These are phyloP conservation scores for Cynocephalus volans DNA, from an alignment of 2,113 vertebrate genomes.

Conservation along the genomic window DNA sequence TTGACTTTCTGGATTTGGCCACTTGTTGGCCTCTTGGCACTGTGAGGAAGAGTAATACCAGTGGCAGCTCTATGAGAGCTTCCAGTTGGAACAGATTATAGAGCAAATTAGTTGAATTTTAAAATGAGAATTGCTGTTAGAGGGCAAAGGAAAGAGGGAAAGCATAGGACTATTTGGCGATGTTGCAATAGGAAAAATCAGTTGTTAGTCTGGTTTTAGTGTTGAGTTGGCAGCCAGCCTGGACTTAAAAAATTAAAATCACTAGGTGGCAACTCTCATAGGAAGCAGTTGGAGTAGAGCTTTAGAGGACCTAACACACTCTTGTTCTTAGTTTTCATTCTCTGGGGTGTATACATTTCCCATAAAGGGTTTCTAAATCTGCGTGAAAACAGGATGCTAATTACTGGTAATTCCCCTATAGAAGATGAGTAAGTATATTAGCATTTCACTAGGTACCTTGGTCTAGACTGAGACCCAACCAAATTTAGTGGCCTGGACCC, in stretches of 20 bases:
- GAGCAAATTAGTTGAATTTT: constrained; percentile 70
- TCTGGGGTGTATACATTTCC: constrained; percentile 61
- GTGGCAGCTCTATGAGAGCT: constrained; percentile 17
- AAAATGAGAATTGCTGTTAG: constrained; percentile 74
- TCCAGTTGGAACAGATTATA: background rate
- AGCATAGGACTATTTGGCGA: constrained; percentile 67
- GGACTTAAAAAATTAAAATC: constrained; percentile 80
- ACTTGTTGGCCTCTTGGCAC: constrained; percentile 51
- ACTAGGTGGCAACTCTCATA: constrained; percentile 77
- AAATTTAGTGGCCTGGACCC: background rate
- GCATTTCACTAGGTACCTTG: background rate
- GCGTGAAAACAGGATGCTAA: constrained; percentile 35
- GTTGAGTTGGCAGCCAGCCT: constrained; percentile 80
- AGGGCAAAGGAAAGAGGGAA: constrained; percentile 72
- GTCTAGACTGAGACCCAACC: background rate
- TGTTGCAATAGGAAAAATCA: constrained; percentile 83
- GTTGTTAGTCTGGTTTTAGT: constrained; percentile 74
- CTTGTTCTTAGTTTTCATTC: constrained; percentile 59
- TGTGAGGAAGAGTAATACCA: background rate
- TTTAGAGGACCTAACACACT: constrained; percentile 41
- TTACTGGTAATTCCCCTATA: constrained; percentile 46
- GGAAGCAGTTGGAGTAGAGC: constrained; percentile 62
- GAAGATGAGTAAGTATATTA: background rate
- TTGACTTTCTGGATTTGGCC: constrained; percentile 15
- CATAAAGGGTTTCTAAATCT: constrained; percentile 77